phyloP scores from a whole-genome alignment of 2,797 vertebrate genomes.

The Apogon talboti region DNA sequence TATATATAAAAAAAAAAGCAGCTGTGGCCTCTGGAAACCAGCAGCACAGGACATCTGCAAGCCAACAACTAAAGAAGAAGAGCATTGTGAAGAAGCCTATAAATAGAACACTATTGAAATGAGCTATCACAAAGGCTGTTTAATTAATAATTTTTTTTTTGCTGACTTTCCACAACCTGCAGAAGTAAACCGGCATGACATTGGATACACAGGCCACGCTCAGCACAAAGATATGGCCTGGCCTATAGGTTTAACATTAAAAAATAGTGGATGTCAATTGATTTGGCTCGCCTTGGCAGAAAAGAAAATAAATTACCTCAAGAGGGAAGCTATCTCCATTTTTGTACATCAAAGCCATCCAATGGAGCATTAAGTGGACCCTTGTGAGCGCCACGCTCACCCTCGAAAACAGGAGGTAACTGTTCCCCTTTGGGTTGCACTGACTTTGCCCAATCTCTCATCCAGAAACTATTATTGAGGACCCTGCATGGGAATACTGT shows the following conservation, averaged over 20 bases:
- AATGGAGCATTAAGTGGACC: conserved; percentile 44
- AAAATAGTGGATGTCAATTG: conserved; percentile 46
- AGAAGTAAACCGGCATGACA: conserved; percentile 17
- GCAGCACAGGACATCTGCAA: conserved; percentile 37
- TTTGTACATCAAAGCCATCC: conserved; percentile 35
- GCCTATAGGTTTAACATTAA: conserved; percentile 36
- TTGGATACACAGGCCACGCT: conserved; percentile 11
- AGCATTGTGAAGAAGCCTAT: neutral
- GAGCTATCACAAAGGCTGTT: conserved; percentile 14
- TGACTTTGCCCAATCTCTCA: conserved; percentile 25
- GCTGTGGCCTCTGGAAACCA: conserved; percentile 19
- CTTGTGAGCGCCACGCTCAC: conserved; percentile 36
- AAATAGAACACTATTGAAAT: conserved; percentile 16
- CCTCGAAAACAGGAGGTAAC: conserved; percentile 29
- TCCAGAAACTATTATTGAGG: neutral
- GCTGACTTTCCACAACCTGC: conserved; percentile 9
- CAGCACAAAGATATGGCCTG: conserved; percentile 19
- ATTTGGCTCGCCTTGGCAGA: conserved; percentile 36
- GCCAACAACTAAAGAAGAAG: conserved; percentile 1
- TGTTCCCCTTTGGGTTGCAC: conserved; percentile 23
- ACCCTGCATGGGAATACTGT: conserved; percentile 4
- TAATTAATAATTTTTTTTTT: neutral
- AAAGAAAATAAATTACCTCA: conserved; percentile 42
- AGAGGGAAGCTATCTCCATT: conserved; percentile 39
- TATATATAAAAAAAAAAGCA: conserved; percentile 29